phyloP scores from a whole-genome alignment of 2,888 invertebrate species.

The Patella depressa region DNA sequence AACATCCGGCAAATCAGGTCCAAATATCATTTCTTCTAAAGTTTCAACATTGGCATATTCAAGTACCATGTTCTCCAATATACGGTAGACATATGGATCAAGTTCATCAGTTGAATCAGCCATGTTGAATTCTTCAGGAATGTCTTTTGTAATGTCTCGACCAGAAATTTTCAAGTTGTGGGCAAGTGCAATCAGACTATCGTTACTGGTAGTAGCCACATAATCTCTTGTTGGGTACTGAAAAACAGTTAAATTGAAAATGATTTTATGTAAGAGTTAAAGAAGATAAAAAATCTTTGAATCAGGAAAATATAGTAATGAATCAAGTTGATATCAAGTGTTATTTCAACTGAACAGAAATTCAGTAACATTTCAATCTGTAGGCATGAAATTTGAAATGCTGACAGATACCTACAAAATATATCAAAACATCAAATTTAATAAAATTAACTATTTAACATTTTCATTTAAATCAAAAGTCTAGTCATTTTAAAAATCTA shows the following conservation, averaged over 20 bases:
- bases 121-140: background rate
- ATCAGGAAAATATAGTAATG: too few species aligned
- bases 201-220: background rate
- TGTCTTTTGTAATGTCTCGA: background rate
- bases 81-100: background rate
- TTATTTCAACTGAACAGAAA: too few species aligned
- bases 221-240: background rate
- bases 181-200: background rate
- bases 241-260: background rate
- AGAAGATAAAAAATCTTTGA: background rate
- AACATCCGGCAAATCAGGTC: background rate
- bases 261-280: background rate
- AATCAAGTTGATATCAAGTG: too few species aligned
- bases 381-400: too few species aligned
- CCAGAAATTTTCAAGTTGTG: background rate
- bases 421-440: too few species aligned
- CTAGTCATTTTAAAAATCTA: too few species aligned
- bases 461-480: too few species aligned
- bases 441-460: too few species aligned
- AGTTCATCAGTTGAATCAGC: background rate
- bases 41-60: background rate
- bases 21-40: slow-evolving; percentile 2
- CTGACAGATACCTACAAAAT: too few species aligned
- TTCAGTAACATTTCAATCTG: too few species aligned
- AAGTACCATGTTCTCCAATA: slow-evolving; percentile 1